Conservation (phyloP, 2,113 vertebrate species). For the Callionymus lyra region DNA sequence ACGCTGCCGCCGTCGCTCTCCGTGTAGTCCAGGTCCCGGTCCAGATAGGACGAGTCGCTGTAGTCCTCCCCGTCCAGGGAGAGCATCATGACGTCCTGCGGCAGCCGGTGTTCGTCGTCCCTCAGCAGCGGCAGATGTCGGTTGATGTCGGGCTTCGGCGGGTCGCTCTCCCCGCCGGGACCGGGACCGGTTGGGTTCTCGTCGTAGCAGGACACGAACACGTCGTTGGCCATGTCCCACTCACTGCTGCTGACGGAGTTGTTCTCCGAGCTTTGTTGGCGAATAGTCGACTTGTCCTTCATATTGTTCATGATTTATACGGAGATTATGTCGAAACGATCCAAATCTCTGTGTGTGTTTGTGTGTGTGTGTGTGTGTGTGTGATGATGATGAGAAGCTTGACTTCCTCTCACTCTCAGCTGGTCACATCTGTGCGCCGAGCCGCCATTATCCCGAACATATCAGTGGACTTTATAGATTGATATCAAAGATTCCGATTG, state of each 20-base stretch:
- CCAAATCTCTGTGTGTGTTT: neutral
- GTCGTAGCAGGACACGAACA: constrained; percentile 60
- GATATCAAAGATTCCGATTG: too few relatives aligned
- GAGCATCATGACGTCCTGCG: constrained; percentile 54
- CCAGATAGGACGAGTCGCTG: constrained; percentile 36
- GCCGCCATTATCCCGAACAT: neutral
- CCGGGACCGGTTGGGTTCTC: constrained; percentile 36
- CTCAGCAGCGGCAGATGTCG: constrained; percentile 48
- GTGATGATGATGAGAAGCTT: too few relatives aligned
- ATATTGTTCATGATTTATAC: constrained; percentile 28
- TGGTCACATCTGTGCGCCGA: constrained; percentile 35
- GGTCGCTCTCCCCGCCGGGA: constrained; percentile 27
- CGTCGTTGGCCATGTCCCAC: constrained; percentile 70
- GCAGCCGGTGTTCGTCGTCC: constrained; percentile 31
- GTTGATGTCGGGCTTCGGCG: constrained; percentile 44
- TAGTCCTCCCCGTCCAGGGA: constrained; percentile 49
- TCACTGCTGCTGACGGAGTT: constrained; percentile 53
- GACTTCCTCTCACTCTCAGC: constrained; percentile 12
- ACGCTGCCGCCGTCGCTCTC: constrained; percentile 62
- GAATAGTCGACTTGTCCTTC: constrained; percentile 25
- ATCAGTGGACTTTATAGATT: neutral
- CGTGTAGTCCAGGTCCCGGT: constrained; percentile 45
- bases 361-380: neutral
- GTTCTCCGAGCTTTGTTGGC: constrained; percentile 53
- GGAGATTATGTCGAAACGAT: neutral